These are phyloP conservation scores for Synanthedon vespiformis DNA, from an alignment of 2,888 invertebrate species.

Conservation along the genomic window DNA sequence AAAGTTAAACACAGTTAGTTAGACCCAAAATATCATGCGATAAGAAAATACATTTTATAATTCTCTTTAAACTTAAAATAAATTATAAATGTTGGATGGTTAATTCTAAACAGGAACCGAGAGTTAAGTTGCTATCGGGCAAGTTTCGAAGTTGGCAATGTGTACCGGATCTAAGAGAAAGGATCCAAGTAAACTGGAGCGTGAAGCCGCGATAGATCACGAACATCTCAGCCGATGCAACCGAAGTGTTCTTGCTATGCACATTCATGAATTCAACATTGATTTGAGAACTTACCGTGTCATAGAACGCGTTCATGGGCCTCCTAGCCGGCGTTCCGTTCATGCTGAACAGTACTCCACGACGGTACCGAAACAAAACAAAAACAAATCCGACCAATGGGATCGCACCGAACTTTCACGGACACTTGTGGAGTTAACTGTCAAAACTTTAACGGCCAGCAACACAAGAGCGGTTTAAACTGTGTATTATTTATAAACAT, in stretches of 20 bases:
- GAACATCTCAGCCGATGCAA: not conserved
- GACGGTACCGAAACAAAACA: conserved; percentile 15
- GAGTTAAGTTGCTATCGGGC: no score
- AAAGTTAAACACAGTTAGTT: no score
- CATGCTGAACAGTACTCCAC: conserved; percentile 41
- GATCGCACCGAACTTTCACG: conserved; percentile 56
- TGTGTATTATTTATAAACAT: not conserved
- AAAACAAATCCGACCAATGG: conserved; percentile 45
- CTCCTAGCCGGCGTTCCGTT: conserved; percentile 62
- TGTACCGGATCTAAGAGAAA: not conserved
- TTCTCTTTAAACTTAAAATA: no score
- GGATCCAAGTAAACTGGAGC: not conserved
- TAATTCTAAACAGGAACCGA: no score
- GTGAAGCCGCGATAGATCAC: not conserved
- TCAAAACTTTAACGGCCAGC: conserved; percentile 23
- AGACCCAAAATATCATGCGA: no score
- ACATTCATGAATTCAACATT: not conserved
- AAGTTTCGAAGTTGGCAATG: not conserved
- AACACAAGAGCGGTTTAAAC: not conserved
- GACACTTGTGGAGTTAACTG: conserved; percentile 53
- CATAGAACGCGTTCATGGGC: conserved; percentile 62
- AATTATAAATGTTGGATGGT: no score
- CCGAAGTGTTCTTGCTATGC: not conserved
- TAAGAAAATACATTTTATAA: no score
- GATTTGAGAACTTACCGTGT: conserved; percentile 37